Evolutionary conservation across 2,888 invertebrate species (phyloP).

Genomic region (Rutpela maculata): DNA sequence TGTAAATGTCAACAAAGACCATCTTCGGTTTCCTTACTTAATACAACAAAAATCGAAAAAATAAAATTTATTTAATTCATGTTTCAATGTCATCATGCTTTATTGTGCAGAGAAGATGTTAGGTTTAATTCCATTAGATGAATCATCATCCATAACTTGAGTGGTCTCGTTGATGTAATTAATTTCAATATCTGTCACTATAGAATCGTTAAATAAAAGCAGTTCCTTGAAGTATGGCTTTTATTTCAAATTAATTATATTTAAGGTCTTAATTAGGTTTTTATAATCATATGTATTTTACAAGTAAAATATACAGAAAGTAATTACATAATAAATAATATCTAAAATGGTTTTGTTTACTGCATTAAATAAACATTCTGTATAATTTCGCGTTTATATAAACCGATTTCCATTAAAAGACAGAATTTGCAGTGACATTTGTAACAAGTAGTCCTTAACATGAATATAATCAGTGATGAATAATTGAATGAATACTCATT

Average conservation of each 20-base stretch:
- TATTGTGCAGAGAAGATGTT: background rate
- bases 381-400: slow-evolving; percentile 12
- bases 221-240: background rate
- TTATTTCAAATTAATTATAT: slow-evolving; percentile 3
- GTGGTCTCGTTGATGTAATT: background rate
- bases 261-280: slow-evolving; percentile 1
- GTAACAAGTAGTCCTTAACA: background rate
- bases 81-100: too few relatives aligned
- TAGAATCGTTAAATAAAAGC: background rate
- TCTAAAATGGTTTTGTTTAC: slow-evolving; percentile 8
- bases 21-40: too few relatives aligned
- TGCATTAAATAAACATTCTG: slow-evolving; percentile 9
- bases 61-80: too few relatives aligned
- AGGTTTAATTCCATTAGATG: background rate
- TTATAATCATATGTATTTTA: slow-evolving; percentile 10
- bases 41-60: too few relatives aligned
- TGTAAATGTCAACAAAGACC: too few relatives aligned
- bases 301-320: too few relatives aligned
- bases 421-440: background rate
- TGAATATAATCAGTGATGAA: background rate
- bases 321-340: background rate
- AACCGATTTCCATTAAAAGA: slow-evolving; percentile 3
- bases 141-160: slow-evolving; percentile 20
- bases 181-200: slow-evolving; percentile 18
- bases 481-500: background rate